Conservation (phyloP, 2,797 vertebrate genomes). For the Poecilia wingei region DNA sequence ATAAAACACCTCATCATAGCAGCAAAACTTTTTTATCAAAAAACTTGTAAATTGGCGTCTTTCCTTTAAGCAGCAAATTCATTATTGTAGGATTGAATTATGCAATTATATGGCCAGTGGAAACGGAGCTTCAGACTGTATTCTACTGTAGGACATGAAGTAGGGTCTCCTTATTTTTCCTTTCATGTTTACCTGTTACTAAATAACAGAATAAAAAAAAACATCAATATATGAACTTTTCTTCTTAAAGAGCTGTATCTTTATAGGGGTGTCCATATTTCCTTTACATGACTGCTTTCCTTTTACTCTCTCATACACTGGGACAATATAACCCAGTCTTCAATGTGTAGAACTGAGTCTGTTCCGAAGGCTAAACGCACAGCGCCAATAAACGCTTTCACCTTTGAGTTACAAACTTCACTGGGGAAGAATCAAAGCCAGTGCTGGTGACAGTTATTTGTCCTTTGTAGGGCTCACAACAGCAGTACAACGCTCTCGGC, state of each 20-base stretch:
- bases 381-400: not conserved
- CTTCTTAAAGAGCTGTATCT: not conserved
- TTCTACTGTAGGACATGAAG: no score
- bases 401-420: not conserved
- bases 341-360: not conserved
- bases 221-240: not conserved
- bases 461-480: slow-evolving; percentile 40
- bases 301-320: not conserved
- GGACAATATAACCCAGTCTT: not conserved
- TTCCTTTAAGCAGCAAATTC: no score
- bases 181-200: not conserved
- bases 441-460: slow-evolving; percentile 14
- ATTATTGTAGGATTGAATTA: no score
- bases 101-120: no score
- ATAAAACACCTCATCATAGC: no score
- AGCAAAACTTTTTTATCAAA: no score
- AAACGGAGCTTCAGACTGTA: no score
- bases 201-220: not conserved
- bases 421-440: slow-evolving; percentile 3
- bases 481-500: slow-evolving; percentile 9
- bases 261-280: not conserved
- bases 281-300: not conserved
- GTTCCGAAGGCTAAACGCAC: not conserved
- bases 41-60: no score
- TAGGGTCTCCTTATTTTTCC: not conserved